These are phyloP conservation scores for Mylabris sibirica DNA, from an alignment of 2,888 invertebrate genomes.

Conservation along the genomic window DNA sequence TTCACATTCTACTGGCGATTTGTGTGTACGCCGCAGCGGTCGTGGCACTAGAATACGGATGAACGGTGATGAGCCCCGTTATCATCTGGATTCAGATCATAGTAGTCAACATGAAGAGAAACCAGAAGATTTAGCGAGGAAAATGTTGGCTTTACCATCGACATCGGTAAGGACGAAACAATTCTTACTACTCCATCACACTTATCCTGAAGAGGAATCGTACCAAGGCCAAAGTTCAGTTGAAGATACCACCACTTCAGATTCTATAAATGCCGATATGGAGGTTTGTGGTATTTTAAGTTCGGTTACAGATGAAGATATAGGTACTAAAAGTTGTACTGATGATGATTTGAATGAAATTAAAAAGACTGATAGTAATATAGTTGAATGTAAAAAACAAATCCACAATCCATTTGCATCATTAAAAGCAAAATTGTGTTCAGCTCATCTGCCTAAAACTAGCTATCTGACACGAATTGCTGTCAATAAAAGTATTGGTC, in stretches of 20 bases:
- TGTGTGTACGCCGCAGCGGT: constrained; percentile 57
- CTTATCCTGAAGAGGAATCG: constrained; percentile 55
- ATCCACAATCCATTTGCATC: constrained; percentile 59
- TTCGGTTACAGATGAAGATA: constrained; percentile 54
- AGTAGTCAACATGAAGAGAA: constrained; percentile 64
- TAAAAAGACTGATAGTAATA: constrained; percentile 58
- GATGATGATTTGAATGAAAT: constrained; percentile 47
- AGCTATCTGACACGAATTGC: constrained; percentile 59
- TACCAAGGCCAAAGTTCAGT: constrained; percentile 62
- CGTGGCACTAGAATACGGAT: constrained; percentile 53
- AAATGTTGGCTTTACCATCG: constrained; percentile 59
- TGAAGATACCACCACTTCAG: constrained; percentile 62
- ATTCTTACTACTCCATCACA: constrained; percentile 54
- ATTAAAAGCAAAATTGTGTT: constrained; percentile 61
- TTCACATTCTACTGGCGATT: constrained; percentile 64
- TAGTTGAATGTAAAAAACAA: constrained; percentile 51
- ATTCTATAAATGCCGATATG: constrained; percentile 63
- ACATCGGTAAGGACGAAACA: constrained; percentile 55
- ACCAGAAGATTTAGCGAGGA: constrained; percentile 62
- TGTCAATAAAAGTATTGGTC: constrained; percentile 60
- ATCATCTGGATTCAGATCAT: constrained; percentile 64
- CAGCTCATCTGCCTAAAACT: constrained; percentile 60
- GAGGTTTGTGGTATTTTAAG: constrained; percentile 63
- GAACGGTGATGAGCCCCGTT: constrained; percentile 60
- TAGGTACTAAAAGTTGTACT: constrained; percentile 49